Conservation (phyloP, 2,888 invertebrate species). For the Tanytarsus gracilentus region DNA sequence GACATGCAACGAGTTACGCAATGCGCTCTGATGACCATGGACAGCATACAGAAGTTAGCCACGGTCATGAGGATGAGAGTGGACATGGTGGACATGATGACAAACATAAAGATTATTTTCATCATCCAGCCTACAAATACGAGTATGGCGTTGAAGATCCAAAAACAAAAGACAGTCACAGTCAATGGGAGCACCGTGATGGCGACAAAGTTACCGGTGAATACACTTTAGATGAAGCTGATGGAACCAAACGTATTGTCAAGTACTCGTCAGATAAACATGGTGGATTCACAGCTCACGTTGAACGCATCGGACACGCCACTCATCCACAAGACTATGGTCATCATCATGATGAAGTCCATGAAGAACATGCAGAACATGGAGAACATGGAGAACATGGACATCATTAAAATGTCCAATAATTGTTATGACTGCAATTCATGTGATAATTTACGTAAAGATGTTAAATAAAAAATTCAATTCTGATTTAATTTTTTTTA, state of each 20-base stretch:
- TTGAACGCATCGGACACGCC: conserved; percentile 44
- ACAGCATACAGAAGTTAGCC: conserved; percentile 6
- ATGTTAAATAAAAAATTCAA: too few species aligned
- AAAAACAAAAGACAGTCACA: conserved; percentile 45
- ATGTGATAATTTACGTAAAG: too few species aligned
- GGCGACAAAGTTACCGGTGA: conserved; percentile 46
- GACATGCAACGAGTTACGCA: conserved; percentile 7
- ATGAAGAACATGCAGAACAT: too few species aligned
- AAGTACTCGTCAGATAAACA: conserved; percentile 46
- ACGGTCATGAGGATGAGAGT: neutral
- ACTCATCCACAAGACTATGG: conserved; percentile 29
- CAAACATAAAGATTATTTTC: neutral
- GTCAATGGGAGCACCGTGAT: conserved; percentile 46
- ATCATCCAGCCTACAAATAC: conserved; percentile 43
- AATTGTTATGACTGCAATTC: too few species aligned
- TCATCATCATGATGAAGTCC: neutral
- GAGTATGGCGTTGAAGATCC: conserved; percentile 46
- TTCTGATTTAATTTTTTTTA: too few species aligned
- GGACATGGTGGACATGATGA: neutral
- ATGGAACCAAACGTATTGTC: conserved; percentile 45
- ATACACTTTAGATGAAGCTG: conserved; percentile 43
- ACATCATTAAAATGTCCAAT: too few species aligned
- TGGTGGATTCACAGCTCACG: conserved; percentile 45
- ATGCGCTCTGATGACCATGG: conserved; percentile 10
- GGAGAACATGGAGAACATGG: too few species aligned